Conservation (phyloP, 2,888 invertebrate species). For the Chalcosyrphus nemorum region DNA sequence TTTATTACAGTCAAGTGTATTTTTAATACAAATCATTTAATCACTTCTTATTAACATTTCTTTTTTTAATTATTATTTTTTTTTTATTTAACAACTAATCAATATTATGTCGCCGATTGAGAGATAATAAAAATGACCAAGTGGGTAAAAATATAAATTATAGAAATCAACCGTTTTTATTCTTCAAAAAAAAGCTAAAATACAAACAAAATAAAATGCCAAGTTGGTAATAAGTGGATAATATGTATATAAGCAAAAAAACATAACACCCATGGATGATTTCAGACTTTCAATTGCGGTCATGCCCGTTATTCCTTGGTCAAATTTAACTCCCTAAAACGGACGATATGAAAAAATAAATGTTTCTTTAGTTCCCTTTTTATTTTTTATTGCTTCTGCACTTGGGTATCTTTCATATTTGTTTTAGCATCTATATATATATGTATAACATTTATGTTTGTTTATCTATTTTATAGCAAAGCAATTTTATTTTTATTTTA, state of each 20-base stretch:
- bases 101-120: conserved; percentile 39
- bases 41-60: conserved; percentile 33
- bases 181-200: conserved; percentile 10
- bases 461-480: conserved; percentile 60
- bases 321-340: conserved; percentile 24
- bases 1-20: conserved; percentile 20
- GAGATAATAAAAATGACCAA: conserved; percentile 40
- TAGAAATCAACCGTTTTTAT: conserved; percentile 25
- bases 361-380: conserved; percentile 26
- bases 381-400: conserved; percentile 58
- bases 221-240: conserved; percentile 43
- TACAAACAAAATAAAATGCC: conserved; percentile 30
- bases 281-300: conserved; percentile 32
- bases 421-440: conserved; percentile 53
- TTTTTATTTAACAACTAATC: conserved; percentile 59
- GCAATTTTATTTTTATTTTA: conserved; percentile 35
- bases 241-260: conserved; percentile 19
- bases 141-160: conserved; percentile 30
- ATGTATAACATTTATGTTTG: conserved; percentile 47
- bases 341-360: conserved; percentile 63
- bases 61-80: conserved; percentile 8
- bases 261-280: conserved; percentile 46
- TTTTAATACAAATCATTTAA: conserved; percentile 65
- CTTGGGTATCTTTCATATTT: conserved; percentile 37
- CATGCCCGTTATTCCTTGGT: conserved; percentile 13